Base-by-base conservation (phyloP, 1,140 invertebrate genomes). In the Zaprionus inermis region DNA sequence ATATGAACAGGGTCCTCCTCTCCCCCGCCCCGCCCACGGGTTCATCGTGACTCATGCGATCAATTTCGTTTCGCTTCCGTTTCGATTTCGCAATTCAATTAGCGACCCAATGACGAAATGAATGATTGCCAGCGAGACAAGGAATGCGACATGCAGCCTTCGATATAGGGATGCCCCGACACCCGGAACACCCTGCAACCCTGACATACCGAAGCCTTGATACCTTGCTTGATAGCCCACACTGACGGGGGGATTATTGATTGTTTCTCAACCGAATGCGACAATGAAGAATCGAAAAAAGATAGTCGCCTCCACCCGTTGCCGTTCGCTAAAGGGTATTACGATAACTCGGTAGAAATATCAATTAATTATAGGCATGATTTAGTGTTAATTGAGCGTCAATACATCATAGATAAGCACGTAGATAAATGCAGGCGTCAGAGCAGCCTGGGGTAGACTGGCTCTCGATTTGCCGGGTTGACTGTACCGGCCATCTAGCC, bases 361-460 rank as follows among this genome's bases (percentile, higher is more conserved):
- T 72, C 71, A 88, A 80, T 88, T 86, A 88, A 83, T 83, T 75
- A 75, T 67, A 38, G 51, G 54, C 73, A 78, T 83, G 83, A 88
- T 88, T 88, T 88, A 83, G 79, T 89, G 79, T 78, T 88, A 88
- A 89, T 88, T 88, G 79, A 69, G 32, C 57, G 59, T 61, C 57
- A 51, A 71, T 58, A 51, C 20, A 61, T 28, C 18, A 51, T 38
- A 36, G 52, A 64, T 67, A 60, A 66, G 52, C 16, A 49, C n/a
- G 51, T 56, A 44, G 20, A 73, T 59, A 41, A 10, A 28, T 55
- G 32, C 16, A 36, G 52, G 52, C 61, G 68, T 65, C 52, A 22
- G n/a, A 30, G n/a, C 16, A 16, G 52, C 54, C 51, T 16, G 52
- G 59, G 52, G 28, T 34, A 28, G 51, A 30, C 61, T 64, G 22